Evolutionary conservation across 2,797 vertebrate genomes (phyloP), one percentile per base, ranked within the genome.

Genomic region (Phalloptychus januarius): DNA sequence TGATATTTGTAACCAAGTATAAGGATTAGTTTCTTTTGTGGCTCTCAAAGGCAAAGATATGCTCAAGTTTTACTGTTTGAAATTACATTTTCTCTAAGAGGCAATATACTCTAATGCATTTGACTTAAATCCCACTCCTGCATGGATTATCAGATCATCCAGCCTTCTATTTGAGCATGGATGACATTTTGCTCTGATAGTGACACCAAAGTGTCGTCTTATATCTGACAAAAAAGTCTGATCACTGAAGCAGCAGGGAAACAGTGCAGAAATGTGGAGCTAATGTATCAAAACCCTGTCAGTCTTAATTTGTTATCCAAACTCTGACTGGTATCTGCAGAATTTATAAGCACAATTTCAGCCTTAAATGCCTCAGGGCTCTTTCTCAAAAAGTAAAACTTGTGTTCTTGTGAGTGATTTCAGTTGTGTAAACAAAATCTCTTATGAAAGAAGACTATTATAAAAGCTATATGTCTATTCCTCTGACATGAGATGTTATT

Each of bases 61-160:
- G 25, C 25, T 63, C 58, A 63, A 20, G 58, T 63, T 63, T 63
- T 61, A 61, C 58, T 61, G 28, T 61, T 33, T 61, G 58, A 61
- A 61, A 61, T 15, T 18, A 16, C 58, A 61, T 61, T 61, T 33
- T 33, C 31, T 61, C 58, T 33, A 33, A 33, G 16, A 8, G 31
- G 31, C 31, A 63, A 63, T 28, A 20, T 18, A 36, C 16, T 63
- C 28, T 63, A 20, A 20, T 18, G 7, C 58, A 33, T 33, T 31
- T 36, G 58, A 33, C 31, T 36, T 63, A 63, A 63, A 28, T 75
- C 54, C 23, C 23, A 48, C 10, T 72, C 61, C 50, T 31, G 78
- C 48, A 76, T 48, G 50, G 80, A 76, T 83, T 45, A 50, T 73
- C 15, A 45, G 45, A 85, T 70, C 61, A 75, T n/a, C 58, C 77